These are phyloP conservation scores for Lamprotornis superbus DNA, from an alignment of 2,113 vertebrate genomes.

Conservation along the genomic window DNA sequence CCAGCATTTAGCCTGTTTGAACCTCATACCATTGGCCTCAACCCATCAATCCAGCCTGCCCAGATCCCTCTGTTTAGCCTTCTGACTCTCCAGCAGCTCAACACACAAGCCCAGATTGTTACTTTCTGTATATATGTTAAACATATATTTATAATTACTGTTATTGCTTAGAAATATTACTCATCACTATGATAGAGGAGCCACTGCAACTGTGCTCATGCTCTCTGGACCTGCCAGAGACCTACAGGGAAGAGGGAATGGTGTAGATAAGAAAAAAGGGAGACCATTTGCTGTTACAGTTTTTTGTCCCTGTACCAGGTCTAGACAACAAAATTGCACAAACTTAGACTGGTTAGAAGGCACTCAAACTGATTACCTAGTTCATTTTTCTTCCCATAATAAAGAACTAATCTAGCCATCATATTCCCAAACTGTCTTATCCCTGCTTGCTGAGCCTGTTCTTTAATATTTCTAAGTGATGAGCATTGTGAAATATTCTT, in stretches of 20 bases:
- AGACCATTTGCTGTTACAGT: accelerated
- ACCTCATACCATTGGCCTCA: accelerated
- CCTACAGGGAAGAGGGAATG: not conserved
- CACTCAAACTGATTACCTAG: not conserved
- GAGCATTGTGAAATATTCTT: not conserved
- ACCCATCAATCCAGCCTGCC: not conserved
- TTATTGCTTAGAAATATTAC: not conserved
- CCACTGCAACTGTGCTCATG: not conserved
- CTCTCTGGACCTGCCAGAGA: not conserved
- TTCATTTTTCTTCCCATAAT: not conserved
- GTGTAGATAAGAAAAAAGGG: not conserved
- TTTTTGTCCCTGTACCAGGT: not conserved
- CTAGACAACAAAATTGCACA: not conserved
- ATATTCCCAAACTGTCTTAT: not conserved
- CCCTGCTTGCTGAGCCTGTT: not conserved
- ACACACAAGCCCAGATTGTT: not conserved
- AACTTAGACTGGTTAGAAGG: not conserved
- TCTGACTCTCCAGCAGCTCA: not conserved
- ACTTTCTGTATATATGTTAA: not conserved
- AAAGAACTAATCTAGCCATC: not conserved
- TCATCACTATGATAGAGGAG: not conserved
- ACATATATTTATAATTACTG: not conserved
- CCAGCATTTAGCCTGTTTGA: accelerated
- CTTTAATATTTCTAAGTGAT: not conserved
- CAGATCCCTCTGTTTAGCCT: not conserved